Base-by-base conservation (phyloP, 1,140 invertebrate genomes). In the Propsilocerus akamusi region DNA sequence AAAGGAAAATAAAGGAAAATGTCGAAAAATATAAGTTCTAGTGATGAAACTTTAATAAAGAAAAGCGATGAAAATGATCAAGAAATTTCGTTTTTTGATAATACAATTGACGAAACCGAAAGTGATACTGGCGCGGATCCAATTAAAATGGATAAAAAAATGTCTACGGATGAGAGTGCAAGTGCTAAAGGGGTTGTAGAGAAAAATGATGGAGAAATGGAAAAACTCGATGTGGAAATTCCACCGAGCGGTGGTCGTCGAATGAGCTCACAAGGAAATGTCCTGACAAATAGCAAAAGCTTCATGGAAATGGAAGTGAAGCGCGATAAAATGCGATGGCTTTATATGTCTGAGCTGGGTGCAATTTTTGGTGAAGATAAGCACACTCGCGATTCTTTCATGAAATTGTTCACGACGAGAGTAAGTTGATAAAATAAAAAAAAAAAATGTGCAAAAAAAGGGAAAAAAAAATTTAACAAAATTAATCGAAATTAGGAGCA, bases 331-430 rank as follows among this genome's bases (percentile, higher is more conserved):
- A 56, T 59, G 26, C 61, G 63, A 25, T 65, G 63, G 63, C 54
- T 65, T 14, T 54, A 65, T 50, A 65, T 65, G 58, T 65, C 63
- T 20, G 63, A 65, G 51, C 64, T 63, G 55, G 64, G 63, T 54
- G 59, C 61, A 10, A 54, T 61, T 46, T 56, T 64, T 25, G 63
- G 59, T 30, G 63, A 65, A 55, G 63, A 62, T 4, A 65, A 63
- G 49, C 63, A 65, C 51, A 63, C 63, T 24, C 53, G 61, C 17
- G 63, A 65, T 53, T 60, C 58, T 17, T 65, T 65, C 46, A 58
- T 59, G 49, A 65, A 64, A 52, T 52, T 62, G 11, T 65, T 65
- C 53, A 53, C 59, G n/a, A 56, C 63, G 28, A 56, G 59, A 59
- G 63, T 65, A 54, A 57, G 63, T 55, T 30, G 17, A 14, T 49